phyloP scores from a whole-genome alignment of 2,888 invertebrate species.

The Rotaria sp. region DNA sequence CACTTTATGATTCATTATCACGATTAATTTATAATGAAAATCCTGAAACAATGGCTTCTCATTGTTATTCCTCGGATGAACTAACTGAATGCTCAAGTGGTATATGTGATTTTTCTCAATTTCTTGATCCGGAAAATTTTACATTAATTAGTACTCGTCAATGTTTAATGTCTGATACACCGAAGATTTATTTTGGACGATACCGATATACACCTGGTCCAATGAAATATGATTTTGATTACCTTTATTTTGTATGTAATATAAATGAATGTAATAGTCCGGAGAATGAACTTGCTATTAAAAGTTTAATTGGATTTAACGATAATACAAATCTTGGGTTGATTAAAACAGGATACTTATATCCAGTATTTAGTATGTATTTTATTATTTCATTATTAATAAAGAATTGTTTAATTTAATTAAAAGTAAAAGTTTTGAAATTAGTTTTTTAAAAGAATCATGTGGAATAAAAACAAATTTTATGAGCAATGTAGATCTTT shows the following conservation, averaged over 20 bases:
- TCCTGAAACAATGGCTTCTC: neutral
- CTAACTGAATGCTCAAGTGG: neutral
- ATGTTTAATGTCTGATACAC: neutral
- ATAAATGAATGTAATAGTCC: neutral
- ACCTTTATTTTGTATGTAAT: neutral
- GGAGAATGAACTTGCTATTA: neutral
- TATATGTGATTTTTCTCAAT: neutral
- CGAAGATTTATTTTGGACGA: neutral
- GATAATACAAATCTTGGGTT: neutral
- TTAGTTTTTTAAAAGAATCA: too few relatives aligned
- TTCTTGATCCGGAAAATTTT: neutral
- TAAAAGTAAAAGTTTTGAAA: neutral
- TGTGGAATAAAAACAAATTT: too few relatives aligned
- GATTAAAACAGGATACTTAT: neutral
- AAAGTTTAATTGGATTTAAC: neutral
- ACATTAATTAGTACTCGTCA: neutral
- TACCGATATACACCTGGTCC: neutral
- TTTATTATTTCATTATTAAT: neutral
- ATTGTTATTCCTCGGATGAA: neutral
- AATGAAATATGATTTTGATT: neutral
- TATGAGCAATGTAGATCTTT: too few relatives aligned
- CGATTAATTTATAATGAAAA: neutral
- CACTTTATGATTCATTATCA: neutral
- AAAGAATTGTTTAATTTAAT: neutral
- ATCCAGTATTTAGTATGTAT: neutral